A percentile compares a stretch with the other conserved stretches of the same genome.
These are phyloP conservation scores for Drosophila subquinaria DNA, from an alignment of 2,888 invertebrate species.

Conservation along the genomic window DNA sequence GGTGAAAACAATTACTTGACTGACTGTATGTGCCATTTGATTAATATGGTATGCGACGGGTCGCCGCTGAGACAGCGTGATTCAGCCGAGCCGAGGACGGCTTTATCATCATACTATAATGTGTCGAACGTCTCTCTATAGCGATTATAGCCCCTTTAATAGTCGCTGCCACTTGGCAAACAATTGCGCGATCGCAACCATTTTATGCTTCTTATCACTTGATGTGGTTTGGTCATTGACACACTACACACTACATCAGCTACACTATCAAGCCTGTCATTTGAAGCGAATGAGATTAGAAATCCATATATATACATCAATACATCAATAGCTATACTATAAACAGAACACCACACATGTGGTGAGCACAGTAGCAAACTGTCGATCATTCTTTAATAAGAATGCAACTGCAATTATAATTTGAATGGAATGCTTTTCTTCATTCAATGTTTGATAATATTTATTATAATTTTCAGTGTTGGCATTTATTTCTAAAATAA, in stretches of 20 bases:
- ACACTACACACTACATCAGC: too few species aligned
- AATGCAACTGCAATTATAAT: neutral
- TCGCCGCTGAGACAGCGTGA: conserved; percentile 37
- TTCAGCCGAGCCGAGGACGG: conserved; percentile 44
- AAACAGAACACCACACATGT: neutral
- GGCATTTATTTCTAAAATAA: too few species aligned
- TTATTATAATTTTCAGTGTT: too few species aligned
- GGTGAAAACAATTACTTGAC: neutral
- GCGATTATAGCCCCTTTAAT: conserved; percentile 11
- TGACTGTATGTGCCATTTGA: conserved; percentile 6
- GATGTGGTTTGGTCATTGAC: conserved; percentile 69
- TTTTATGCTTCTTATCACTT: conserved; percentile 49
- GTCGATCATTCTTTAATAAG: neutral
- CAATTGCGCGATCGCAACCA: conserved; percentile 29
- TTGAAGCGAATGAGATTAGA: conserved; percentile 1
- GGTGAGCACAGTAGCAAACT: too few species aligned
- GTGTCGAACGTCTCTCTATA: neutral
- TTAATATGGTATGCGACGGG: conserved; percentile 24
- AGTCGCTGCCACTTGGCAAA: conserved; percentile 28
- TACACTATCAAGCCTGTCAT: conserved; percentile 21
- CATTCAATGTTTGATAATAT: too few species aligned
- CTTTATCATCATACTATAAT: conserved; percentile 29
- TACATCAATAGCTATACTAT: neutral
- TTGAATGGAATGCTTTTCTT: too few species aligned
- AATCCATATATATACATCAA: neutral